Conservation (phyloP, 1,140 invertebrate genomes). For the Eubasilissa regina region DNA sequence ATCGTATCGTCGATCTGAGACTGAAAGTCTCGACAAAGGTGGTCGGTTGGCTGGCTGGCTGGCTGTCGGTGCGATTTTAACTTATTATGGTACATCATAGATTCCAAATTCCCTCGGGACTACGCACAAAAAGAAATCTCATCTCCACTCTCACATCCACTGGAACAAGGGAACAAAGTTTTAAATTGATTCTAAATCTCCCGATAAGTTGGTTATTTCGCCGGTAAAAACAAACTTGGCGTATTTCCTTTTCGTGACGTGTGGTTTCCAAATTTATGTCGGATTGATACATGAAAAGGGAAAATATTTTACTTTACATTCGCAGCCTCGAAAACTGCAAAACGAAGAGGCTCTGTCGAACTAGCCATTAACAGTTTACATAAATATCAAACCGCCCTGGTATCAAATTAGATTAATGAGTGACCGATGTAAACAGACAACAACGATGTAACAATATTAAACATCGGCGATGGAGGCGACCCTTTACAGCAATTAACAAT, state of each 20-base stretch:
- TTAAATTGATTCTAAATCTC: conserved; percentile 60
- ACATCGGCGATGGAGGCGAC: too few species aligned
- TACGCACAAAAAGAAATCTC: conserved; percentile 55
- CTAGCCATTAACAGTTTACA: too few species aligned
- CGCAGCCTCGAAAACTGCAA: not conserved
- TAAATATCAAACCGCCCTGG: too few species aligned
- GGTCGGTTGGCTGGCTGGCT: too few species aligned
- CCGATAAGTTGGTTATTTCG: conserved; percentile 51
- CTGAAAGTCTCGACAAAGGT: too few species aligned
- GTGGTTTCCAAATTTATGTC: conserved; percentile 26
- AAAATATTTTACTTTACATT: not conserved
- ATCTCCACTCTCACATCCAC: conserved; percentile 10
- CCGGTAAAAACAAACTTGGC: conserved; percentile 41
- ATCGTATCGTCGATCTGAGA: too few species aligned
- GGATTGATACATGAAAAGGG: conserved; percentile 15
- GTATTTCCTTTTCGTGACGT: conserved; percentile 28
- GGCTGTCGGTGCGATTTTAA: conserved; percentile 8
- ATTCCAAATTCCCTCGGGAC: conserved; percentile 47
- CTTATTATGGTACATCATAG: conserved; percentile 34
- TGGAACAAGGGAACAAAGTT: conserved; percentile 56
- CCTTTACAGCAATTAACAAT: too few species aligned
- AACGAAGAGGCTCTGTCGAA: too few species aligned
- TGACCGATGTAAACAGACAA: too few species aligned
- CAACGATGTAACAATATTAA: too few species aligned
- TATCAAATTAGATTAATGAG: too few species aligned